Base-by-base conservation (phyloP, 2,888 invertebrate species). In the Melipona beecheii region DNA sequence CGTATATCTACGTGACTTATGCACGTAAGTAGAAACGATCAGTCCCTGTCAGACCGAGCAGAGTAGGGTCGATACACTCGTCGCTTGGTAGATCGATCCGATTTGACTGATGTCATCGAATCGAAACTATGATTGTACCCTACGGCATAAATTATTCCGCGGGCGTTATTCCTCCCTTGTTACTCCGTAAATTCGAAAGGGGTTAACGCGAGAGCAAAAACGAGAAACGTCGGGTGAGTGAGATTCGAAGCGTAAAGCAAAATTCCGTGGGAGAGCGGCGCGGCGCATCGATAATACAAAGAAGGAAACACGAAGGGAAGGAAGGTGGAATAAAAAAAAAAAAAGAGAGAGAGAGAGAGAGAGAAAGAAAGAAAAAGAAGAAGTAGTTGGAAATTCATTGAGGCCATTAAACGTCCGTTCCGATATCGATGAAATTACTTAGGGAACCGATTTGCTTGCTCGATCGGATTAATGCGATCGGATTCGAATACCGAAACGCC, bases 361-460 rank as follows among this genome's bases (percentile, higher is more conserved):
- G 31, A 31, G 31, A 31, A 3, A 27, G 27, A 27, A 1, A 27
- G 27, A 27, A 1, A 62, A 60, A 66, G 52, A 6, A n/a, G 24
- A 72, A 50, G 68, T 68, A 58, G 78, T 54, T 31, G 72, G 78
- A 68, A 81, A 78, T 78, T 81, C 77, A 78, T 78, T 24, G 66
- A 52, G 78, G n/a, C 77, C 60, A 60, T 72, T 71, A 83, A 81
- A 71, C 66, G 71, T 62, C 52, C 70, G 70, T 72, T 71, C 54
- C 66, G 81, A 72, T 83, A 83, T 83, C 75, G 81, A 83, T 75
- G 75, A 81, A 83, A 83, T 83, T 75, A 72, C 83, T 81, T 72
- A 81, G 62, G 19, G 43, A 54, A 49, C 66, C 68, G 75, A 75
- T 83, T 71, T 62, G 75, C 81, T 81, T 81, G 81, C 78, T 54